Conservation (phyloP, 1,140 invertebrate species). For the Lepeophtheirus salmonis region DNA sequence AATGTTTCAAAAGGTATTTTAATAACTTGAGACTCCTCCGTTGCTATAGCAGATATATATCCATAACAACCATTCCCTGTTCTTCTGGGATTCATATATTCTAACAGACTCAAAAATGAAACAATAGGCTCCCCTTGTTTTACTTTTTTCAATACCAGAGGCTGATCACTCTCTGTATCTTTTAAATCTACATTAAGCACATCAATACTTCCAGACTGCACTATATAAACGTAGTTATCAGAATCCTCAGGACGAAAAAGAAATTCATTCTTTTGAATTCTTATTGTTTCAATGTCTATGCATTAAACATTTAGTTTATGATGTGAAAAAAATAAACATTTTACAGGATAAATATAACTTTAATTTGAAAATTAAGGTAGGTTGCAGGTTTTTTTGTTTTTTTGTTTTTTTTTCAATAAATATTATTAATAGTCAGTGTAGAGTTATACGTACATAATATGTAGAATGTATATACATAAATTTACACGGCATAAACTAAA, state of each 20-base stretch:
- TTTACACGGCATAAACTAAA: neutral
- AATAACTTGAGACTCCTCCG: slow-evolving; percentile 71
- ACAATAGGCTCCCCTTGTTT: slow-evolving; percentile 84
- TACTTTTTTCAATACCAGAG: slow-evolving; percentile 67
- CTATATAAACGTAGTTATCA: slow-evolving; percentile 92
- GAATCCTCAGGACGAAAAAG: slow-evolving; percentile 42
- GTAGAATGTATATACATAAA: neutral
- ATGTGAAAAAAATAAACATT: too few relatives aligned
- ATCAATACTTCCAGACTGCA: slow-evolving; percentile 76
- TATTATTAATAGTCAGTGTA: too few relatives aligned
- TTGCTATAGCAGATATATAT: slow-evolving; percentile 80
- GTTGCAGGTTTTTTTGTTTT: too few relatives aligned
- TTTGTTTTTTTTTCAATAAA: too few relatives aligned
- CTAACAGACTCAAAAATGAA: slow-evolving; percentile 85
- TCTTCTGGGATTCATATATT: slow-evolving; percentile 44
- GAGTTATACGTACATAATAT: too few relatives aligned
- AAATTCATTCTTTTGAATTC: slow-evolving; percentile 2
- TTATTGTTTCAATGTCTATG: neutral
- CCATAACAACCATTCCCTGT: slow-evolving; percentile 60
- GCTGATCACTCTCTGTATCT: slow-evolving; percentile 24
- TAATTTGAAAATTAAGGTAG: too few relatives aligned
- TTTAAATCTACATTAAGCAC: slow-evolving; percentile 74
- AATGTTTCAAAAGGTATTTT: slow-evolving; percentile 72
- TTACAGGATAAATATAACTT: too few relatives aligned
- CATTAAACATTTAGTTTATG: too few relatives aligned